phyloP scores from a whole-genome alignment of 2,888 invertebrate species.

The Cactoblastis cactorum region DNA sequence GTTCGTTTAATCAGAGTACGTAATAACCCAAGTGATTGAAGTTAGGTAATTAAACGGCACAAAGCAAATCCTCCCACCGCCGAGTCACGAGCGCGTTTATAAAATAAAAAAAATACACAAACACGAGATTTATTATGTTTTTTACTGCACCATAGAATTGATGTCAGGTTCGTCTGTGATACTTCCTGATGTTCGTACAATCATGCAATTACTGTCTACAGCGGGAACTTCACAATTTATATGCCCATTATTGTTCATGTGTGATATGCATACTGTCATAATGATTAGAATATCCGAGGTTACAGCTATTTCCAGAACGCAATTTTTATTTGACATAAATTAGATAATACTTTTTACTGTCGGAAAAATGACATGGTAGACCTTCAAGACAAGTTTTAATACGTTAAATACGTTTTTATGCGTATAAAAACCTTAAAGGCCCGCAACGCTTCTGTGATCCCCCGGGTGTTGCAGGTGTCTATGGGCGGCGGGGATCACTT shows the following conservation, averaged over 20 bases:
- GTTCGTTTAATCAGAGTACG: neutral
- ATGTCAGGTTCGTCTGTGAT: neutral
- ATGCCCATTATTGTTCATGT: neutral
- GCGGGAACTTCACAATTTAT: slow-evolving; percentile 4
- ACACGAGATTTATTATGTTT: neutral
- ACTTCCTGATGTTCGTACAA: slow-evolving; percentile 2
- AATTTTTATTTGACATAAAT: too few species aligned
- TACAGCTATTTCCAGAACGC: neutral
- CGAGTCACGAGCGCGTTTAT: neutral
- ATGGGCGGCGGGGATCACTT: too few species aligned
- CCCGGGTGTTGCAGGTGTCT: too few species aligned
- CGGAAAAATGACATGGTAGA: too few species aligned
- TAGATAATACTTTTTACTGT: too few species aligned
- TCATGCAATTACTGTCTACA: neutral
- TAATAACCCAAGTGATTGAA: neutral
- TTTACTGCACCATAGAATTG: slow-evolving; percentile 6
- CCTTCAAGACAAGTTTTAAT: too few species aligned
- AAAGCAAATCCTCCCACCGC: neutral
- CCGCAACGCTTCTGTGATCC: too few species aligned
- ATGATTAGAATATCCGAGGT: slow-evolving; percentile 1
- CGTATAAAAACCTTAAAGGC: too few species aligned
- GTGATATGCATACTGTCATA: slow-evolving; percentile 4
- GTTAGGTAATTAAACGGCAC: neutral
- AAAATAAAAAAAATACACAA: neutral
- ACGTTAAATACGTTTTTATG: too few species aligned